A percentile compares a stretch with the other conserved stretches of the same genome.
These are phyloP conservation scores for Heliothis subflexa DNA, from an alignment of 1,140 invertebrate genomes.

Conservation along the genomic window DNA sequence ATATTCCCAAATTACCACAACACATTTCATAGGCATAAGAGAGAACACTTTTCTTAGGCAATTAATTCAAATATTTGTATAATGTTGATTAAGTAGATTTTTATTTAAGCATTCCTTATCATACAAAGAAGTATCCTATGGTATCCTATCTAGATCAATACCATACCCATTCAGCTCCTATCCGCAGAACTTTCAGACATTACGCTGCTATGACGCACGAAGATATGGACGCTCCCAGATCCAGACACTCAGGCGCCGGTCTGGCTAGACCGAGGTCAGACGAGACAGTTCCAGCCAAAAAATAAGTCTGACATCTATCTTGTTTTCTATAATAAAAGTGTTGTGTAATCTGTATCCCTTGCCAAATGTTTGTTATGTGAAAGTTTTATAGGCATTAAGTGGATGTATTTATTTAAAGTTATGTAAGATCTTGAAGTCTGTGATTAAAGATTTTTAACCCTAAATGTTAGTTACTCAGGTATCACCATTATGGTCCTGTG, in stretches of 20 bases:
- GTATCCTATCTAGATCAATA: conserved; percentile 4
- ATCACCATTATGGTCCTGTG: too few relatives aligned
- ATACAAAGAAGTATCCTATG: not conserved
- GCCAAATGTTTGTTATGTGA: conserved; percentile 45
- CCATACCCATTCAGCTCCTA: conserved; percentile 23
- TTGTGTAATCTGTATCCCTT: conserved; percentile 39
- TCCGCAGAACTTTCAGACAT: conserved; percentile 5
- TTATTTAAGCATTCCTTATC: too few relatives aligned
- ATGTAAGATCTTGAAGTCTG: conserved; percentile 7
- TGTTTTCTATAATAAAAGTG: conserved; percentile 44
- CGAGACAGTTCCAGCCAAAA: conserved; percentile 52
- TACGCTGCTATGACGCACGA: conserved; percentile 49
- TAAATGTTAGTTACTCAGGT: too few relatives aligned
- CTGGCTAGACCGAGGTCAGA: conserved; percentile 70
- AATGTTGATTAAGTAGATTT: too few relatives aligned
- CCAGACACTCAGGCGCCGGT: conserved; percentile 65
- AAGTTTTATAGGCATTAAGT: conserved; percentile 9
- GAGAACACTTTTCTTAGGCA: too few relatives aligned
- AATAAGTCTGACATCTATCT: conserved; percentile 41
- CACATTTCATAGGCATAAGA: too few relatives aligned
- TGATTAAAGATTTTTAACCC: not conserved
- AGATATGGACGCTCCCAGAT: conserved; percentile 46
- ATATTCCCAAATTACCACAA: too few relatives aligned
- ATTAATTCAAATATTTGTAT: too few relatives aligned
- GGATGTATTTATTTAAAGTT: not conserved